Conservation (phyloP, 1,140 invertebrate species). For the Mactra quadrangularis region DNA sequence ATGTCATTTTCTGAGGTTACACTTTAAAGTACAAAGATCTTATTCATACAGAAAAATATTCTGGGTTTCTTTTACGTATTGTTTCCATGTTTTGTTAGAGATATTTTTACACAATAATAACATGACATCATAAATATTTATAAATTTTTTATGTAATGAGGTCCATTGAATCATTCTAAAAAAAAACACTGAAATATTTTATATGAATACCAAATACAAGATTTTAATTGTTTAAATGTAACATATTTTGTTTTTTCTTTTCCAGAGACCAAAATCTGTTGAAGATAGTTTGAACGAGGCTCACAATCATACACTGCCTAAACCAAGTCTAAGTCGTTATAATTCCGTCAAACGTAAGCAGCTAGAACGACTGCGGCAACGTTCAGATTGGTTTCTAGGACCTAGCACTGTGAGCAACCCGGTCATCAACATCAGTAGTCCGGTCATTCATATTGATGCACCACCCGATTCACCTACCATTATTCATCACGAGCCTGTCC, state of each 20-base stretch:
- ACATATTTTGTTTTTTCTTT: slow-evolving; percentile 25
- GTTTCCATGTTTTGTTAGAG: not conserved
- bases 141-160: too few relatives aligned
- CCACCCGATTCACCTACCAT: slow-evolving; percentile 28
- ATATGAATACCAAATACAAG: too few relatives aligned
- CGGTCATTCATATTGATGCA: slow-evolving; percentile 59
- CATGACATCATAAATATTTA: not conserved
- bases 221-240: too few relatives aligned
- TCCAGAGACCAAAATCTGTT: slow-evolving; percentile 80
- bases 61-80: too few relatives aligned
- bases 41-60: too few relatives aligned
- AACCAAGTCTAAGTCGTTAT: slow-evolving; percentile 78
- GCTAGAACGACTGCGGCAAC: slow-evolving; percentile 78
- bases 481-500: slow-evolving; percentile 60
- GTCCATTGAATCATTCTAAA: too few relatives aligned
- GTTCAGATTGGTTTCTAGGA: slow-evolving; percentile 82
- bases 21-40: too few relatives aligned
- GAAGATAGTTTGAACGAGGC: slow-evolving; percentile 80
- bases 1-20: too few relatives aligned
- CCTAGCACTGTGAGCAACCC: slow-evolving; percentile 67
- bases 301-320: slow-evolving; percentile 68
- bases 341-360: slow-evolving; percentile 82
- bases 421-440: slow-evolving; percentile 62
- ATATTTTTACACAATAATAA: not conserved
- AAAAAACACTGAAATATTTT: too few relatives aligned